Evolutionary conservation across 2,888 invertebrate species (phyloP).

Genomic region (Altica lythri): DNA sequence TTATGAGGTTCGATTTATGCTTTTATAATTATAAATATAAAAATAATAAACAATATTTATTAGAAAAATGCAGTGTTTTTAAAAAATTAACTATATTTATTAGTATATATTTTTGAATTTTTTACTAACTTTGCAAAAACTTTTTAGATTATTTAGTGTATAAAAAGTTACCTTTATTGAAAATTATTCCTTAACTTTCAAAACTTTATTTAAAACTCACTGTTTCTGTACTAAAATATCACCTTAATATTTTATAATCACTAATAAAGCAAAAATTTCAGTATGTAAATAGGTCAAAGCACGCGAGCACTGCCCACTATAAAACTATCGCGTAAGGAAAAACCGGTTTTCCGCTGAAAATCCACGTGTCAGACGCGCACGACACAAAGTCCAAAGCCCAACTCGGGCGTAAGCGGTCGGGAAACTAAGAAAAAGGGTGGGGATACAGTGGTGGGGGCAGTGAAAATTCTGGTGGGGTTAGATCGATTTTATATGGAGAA

Average conservation of each 20-base stretch:
- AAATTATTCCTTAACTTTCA: too few species aligned
- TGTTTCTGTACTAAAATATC: too few species aligned
- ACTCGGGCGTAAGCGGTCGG: constrained; percentile 42
- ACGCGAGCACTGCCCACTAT: constrained; percentile 9
- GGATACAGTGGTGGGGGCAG: constrained; percentile 30
- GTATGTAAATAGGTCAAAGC: constrained; percentile 5
- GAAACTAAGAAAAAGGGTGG: constrained; percentile 33
- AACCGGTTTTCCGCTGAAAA: constrained; percentile 16
- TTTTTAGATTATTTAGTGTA: too few species aligned
- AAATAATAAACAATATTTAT: too few species aligned
- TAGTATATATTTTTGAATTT: too few species aligned
- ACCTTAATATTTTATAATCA: neutral
- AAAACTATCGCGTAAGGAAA: constrained; percentile 15
- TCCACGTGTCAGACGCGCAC: constrained; percentile 28
- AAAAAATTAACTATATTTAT: too few species aligned
- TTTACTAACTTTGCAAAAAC: too few species aligned
- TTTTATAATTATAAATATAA: too few species aligned
- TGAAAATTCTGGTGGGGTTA: constrained; percentile 33
- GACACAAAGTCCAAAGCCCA: constrained; percentile 30
- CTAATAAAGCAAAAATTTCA: constrained; percentile 7
- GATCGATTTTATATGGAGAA: constrained; percentile 37
- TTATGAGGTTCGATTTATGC: too few species aligned
- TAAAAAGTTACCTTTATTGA: too few species aligned
- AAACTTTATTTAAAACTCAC: too few species aligned
- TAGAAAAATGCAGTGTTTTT: too few species aligned